Evolutionary conservation across 1,140 invertebrate species (phyloP).

Genomic region (Bombus superbus): DNA sequence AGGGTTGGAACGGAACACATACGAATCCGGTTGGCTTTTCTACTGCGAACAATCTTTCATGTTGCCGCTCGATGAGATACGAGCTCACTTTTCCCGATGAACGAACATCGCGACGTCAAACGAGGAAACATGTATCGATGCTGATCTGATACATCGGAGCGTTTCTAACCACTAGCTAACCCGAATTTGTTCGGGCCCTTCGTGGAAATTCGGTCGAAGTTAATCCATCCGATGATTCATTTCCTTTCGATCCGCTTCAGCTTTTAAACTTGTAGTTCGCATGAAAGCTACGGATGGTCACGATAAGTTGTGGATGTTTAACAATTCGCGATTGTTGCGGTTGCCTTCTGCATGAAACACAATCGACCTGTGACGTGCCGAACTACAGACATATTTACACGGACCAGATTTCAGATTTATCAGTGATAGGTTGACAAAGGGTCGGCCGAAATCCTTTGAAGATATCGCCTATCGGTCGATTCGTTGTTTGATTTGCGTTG

Average conservation of each 20-base stretch:
- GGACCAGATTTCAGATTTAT: slow-evolving; percentile 68
- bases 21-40: slow-evolving; percentile 53
- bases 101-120: slow-evolving; percentile 48
- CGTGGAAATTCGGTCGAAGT: not conserved
- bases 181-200: not conserved
- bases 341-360: not conserved
- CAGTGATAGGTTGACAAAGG: slow-evolving; percentile 61
- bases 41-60: slow-evolving; percentile 63
- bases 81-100: slow-evolving; percentile 47
- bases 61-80: slow-evolving; percentile 62
- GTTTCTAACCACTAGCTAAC: slow-evolving; percentile 17
- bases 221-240: not conserved
- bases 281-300: not conserved
- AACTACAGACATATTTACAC: slow-evolving; percentile 54
- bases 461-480: slow-evolving; percentile 73
- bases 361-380: slow-evolving; percentile 16
- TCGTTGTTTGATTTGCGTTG: slow-evolving; percentile 73
- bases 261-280: not conserved
- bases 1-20: slow-evolving; percentile 38
- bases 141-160: slow-evolving; percentile 44
- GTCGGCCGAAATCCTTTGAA: slow-evolving; percentile 73
- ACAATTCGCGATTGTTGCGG: slow-evolving; percentile 42
- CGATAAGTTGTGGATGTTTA: not conserved
- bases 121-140: not conserved
- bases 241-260: not conserved